Conservation (phyloP, 2,113 vertebrate species). For the Bambusicola thoracicus region DNA sequence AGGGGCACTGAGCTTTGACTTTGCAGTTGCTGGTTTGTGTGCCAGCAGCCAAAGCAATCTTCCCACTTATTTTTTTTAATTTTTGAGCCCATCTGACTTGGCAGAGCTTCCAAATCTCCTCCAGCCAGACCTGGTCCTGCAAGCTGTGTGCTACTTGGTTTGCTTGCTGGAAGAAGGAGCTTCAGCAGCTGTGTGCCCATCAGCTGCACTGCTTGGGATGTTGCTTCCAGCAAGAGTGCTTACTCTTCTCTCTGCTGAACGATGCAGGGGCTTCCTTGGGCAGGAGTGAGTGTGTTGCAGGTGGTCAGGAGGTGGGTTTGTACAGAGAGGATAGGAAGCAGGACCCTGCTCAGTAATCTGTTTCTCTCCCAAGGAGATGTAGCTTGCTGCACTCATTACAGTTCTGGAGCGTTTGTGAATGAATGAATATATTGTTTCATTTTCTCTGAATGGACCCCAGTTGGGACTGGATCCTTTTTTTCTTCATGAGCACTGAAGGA, state of each 20-base stretch:
- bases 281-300: rapidly evolving
- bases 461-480: conserved; percentile 48
- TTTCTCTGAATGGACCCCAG: conserved; percentile 39
- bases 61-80: not conserved
- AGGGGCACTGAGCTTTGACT: not conserved
- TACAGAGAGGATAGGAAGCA: not conserved
- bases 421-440: not conserved
- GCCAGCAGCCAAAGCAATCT: not conserved
- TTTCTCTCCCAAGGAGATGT: not conserved
- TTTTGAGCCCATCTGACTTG: not conserved
- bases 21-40: not conserved
- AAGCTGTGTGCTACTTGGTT: rapidly evolving
- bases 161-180: not conserved
- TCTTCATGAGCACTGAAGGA: not conserved
- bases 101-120: not conserved
- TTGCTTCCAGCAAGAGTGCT: not conserved
- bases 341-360: not conserved
- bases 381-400: not conserved
- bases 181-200: not conserved
- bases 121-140: not conserved
- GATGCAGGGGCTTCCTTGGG: rapidly evolving
- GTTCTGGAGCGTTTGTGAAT: not conserved
- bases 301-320: not conserved
- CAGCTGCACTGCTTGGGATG: not conserved
- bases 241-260: not conserved